phyloP scores from a whole-genome alignment of 2,113 vertebrate genomes.

The Vicugna pacos region DNA sequence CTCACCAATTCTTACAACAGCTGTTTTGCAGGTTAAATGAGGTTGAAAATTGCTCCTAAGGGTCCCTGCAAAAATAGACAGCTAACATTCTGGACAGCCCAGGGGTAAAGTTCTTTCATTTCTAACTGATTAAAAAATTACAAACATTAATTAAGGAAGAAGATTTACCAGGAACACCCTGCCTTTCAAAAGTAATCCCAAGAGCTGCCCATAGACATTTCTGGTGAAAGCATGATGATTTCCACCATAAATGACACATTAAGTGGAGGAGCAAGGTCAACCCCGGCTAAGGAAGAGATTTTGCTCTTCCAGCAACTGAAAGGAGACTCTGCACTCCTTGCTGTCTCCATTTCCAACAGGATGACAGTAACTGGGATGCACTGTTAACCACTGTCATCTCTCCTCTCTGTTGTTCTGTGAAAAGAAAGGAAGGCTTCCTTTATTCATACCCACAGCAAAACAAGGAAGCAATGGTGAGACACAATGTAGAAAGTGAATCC shows the following conservation, averaged over 20 bases:
- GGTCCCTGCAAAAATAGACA: not conserved
- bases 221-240: not conserved
- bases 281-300: not conserved
- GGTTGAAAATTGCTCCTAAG: slow-evolving; percentile 47
- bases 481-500: not conserved
- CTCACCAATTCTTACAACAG: slow-evolving; percentile 35
- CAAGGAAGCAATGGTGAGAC: not conserved
- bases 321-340: not conserved
- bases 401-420: not conserved
- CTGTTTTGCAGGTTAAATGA: slow-evolving; percentile 67
- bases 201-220: not conserved
- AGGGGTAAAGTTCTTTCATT: slow-evolving; percentile 39
- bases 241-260: not conserved
- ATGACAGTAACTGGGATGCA: too few relatives aligned
- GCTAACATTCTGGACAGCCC: not conserved
- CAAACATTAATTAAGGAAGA: slow-evolving; percentile 63
- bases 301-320: not conserved
- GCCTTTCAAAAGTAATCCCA: not conserved
- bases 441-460: not conserved
- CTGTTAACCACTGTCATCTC: not conserved
- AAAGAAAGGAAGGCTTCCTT: not conserved
- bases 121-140: slow-evolving; percentile 49
- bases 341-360: not conserved
- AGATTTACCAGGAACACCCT: not conserved
- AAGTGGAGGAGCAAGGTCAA: not conserved